Base-by-base conservation (phyloP, 2,113 vertebrate species). In the Ramphastos sulfuratus region DNA sequence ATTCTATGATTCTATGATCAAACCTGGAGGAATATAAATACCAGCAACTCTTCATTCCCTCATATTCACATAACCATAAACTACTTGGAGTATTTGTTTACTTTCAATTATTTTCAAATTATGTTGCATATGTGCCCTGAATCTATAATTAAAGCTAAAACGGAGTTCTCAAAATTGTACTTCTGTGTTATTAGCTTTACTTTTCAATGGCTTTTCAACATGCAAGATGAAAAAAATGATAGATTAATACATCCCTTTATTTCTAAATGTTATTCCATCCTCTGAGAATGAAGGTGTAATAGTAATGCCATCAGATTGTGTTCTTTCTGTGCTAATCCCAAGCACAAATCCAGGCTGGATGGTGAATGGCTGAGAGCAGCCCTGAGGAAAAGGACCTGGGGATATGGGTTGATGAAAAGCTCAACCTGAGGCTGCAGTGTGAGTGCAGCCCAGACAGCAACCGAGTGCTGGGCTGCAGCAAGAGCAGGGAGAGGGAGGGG, bases 21-120 rank as follows among this genome's bases (percentile, higher is more conserved):
- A 50, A 60, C 16, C 4, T 44, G 61, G 11, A 64, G 28, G 33
- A 78, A 30, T 23, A 37, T n/a, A 82, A 14, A 20, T 52, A 63
- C 59, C n/a, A 64, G 28, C 31, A 93, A 28, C 28, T 92, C 33
- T 86, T 28, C 21, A 39, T 19, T 76, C 52, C 24, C 56, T 67
- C 54, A 78, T 72, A 85, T 87, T 94, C 77, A 56, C 20, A 76
- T 39, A 82, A 76, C 39, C 50, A 54, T 65, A 21, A 63, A n/a
- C 19, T 66, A 44, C 21, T 72, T 27, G 1, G 39, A 70, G 27
- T 69, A 84, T 90, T 86, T 89, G 15, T 69, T 86, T 67, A 55
- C n/a, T 67, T 59, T 86, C 66, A 92, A 54, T 88, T 84, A 37
- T 86, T 72, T 90, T 85, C 44, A 73, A 30, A 72, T 85, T 74